phyloP scores from a whole-genome alignment of 2,797 vertebrate species.

The Lates japonicus region DNA sequence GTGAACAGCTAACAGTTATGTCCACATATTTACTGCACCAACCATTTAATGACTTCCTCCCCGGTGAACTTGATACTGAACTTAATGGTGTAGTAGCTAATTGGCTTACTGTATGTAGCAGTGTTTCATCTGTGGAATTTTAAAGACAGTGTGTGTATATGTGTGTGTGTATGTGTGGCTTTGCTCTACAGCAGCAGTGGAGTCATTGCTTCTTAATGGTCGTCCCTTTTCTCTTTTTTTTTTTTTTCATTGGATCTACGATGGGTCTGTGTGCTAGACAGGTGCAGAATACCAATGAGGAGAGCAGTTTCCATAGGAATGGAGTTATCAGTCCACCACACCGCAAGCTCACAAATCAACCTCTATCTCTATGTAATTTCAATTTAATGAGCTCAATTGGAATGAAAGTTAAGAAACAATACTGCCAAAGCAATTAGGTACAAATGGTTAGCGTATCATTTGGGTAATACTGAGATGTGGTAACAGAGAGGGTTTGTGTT shows the following conservation, averaged over 20 bases:
- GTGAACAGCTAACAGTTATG: slow-evolving; percentile 25
- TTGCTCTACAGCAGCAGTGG: slow-evolving; percentile 59
- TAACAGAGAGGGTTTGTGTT: slow-evolving; percentile 32
- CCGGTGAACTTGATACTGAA: slow-evolving; percentile 57
- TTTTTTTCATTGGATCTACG: slow-evolving; percentile 40
- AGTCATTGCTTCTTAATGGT: slow-evolving; percentile 68
- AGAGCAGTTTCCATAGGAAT: slow-evolving; percentile 63
- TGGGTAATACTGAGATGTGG: slow-evolving; percentile 61
- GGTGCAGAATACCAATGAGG: slow-evolving; percentile 75
- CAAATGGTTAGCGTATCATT: slow-evolving; percentile 65
- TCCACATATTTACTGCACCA: slow-evolving; percentile 24
- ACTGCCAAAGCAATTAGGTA: slow-evolving; percentile 72
- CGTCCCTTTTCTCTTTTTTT: slow-evolving; percentile 27
- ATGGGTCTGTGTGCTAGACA: slow-evolving; percentile 57
- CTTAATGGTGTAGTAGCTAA: slow-evolving; percentile 63
- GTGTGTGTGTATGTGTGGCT: slow-evolving; percentile 28
- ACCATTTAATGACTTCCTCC: slow-evolving; percentile 50
- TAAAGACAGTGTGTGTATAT: slow-evolving; percentile 33
- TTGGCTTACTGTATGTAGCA: slow-evolving; percentile 59
- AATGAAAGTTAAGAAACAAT: slow-evolving; percentile 73
- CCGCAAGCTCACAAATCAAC: slow-evolving; percentile 69
- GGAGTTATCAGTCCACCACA: slow-evolving; percentile 54
- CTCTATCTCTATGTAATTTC: slow-evolving; percentile 69
- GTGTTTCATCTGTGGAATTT: slow-evolving; percentile 63
- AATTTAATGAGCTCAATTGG: slow-evolving; percentile 74